These are phyloP conservation scores for Artemia franciscana DNA, from an alignment of 1,140 invertebrate species.

Conservation along the genomic window DNA sequence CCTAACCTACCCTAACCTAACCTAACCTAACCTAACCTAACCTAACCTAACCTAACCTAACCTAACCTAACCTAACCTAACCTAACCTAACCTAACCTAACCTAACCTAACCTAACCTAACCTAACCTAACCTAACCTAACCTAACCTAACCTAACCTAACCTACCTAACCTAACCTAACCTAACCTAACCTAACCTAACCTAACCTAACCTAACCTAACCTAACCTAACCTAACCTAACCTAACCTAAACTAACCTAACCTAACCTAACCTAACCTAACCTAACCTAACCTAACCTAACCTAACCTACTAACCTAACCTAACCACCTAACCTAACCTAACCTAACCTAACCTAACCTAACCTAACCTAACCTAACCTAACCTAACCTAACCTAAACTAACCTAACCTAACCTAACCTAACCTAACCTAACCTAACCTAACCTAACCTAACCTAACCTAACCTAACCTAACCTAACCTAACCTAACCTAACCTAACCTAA, in stretches of 20 bases:
- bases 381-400: too few species aligned
- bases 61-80: too few species aligned
- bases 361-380: constrained; percentile 11
- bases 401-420: too few species aligned
- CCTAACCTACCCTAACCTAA: too few species aligned
- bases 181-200: constrained; percentile 17
- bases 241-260: too few species aligned
- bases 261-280: constrained; percentile 7
- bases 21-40: too few species aligned
- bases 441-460: constrained; percentile 14
- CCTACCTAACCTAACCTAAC: constrained; percentile 16
- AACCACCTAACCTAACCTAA: constrained; percentile 14
- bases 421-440: constrained; percentile 13
- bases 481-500: constrained; percentile 15
- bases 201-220: constrained; percentile 17
- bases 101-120: constrained; percentile 17
- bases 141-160: constrained; percentile 14
- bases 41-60: too few species aligned
- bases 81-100: too few species aligned
- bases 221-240: constrained; percentile 12
- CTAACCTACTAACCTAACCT: too few species aligned
- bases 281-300: constrained; percentile 12
- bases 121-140: constrained; percentile 15
- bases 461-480: constrained; percentile 15
- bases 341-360: constrained; percentile 13